Evolutionary conservation across 2,888 invertebrate genomes (phyloP), one percentile per base, ranked within the genome.

Genomic region (Schizotus pectinicornis): DNA sequence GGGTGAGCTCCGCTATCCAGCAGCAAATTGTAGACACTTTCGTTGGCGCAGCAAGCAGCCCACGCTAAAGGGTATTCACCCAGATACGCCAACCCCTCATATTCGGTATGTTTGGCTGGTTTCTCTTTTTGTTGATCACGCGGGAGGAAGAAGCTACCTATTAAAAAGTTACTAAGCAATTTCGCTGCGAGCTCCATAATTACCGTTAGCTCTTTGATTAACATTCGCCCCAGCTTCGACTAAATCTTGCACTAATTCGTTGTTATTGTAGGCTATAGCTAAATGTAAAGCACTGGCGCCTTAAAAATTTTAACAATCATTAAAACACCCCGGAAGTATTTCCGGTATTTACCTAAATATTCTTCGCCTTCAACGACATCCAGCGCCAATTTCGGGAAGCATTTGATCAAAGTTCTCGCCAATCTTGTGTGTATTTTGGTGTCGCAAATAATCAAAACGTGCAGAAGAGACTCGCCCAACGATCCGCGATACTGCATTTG

Each of bases 301-400:
- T 22, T 22, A 22, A 22, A 22, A 22, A 3, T 22, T 22, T 22
- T n/a, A n/a, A n/a, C n/a, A 22, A 22, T 22, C 2, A 22, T 22
- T 22, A 22, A 22, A 22, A 22, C 22, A 5, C 5, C 22, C 22
- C 22, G 22, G 2, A 3, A 22, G 22, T 22, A 22, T n/a, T n/a
- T n/a, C n/a, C n/a, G n/a, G n/a, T n/a, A 22, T 22, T 22, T 22
- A 22, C 22, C 92, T 74, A 95, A 86, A 81, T 98, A 98, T 81
- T 98, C 98, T 79, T 97, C 96, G 0, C 97, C 97, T 81, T 98
- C 96, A 53, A 98, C 97, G 2, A 96, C 91, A 80, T 99, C 98
- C 57, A 95, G 82, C 0, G 94, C 91, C 60, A 98, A 80, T 70
- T 91, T 92, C 0, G 98, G 96, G 76, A 93, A 98, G 74, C 94